Percentiles rank a stretch among this genome's conserved stretches.
Conservation (phyloP, 2,888 invertebrate genomes). For the Quadroppia sp. region DNA sequence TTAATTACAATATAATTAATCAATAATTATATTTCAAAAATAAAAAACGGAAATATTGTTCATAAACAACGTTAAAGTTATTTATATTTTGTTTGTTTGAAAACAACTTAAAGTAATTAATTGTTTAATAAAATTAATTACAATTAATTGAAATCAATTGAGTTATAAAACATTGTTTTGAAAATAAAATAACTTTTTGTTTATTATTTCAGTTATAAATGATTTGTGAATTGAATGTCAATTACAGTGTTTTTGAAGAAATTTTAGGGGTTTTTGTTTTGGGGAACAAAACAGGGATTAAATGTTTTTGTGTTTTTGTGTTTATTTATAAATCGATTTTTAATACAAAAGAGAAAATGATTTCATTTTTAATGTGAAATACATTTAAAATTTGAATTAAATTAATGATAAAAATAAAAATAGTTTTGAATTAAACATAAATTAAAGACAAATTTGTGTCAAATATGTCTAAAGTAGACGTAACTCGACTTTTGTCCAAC, state of each 20-base stretch:
- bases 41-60: too few species aligned
- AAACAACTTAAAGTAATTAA: not conserved
- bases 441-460: not conserved
- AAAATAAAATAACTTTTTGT: too few species aligned
- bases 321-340: too few species aligned
- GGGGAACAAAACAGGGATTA: not conserved
- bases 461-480: slow-evolving; percentile 7
- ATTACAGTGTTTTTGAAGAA: not conserved
- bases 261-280: not conserved
- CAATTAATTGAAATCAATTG: too few species aligned
- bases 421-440: not conserved
- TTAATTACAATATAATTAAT: too few species aligned
- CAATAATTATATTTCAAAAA: too few species aligned
- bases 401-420: not conserved
- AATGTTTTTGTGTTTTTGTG: not conserved
- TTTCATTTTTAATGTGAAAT: not conserved
- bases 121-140: too few species aligned
- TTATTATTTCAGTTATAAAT: too few species aligned
- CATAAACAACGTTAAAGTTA: too few species aligned
- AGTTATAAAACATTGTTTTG: too few species aligned
- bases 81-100: too few species aligned
- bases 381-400: not conserved
- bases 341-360: not conserved
- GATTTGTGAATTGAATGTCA: not conserved
- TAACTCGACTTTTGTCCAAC: slow-evolving; percentile 2